Conservation (phyloP, 2,888 invertebrate species). For the Odontocerum albicorne region DNA sequence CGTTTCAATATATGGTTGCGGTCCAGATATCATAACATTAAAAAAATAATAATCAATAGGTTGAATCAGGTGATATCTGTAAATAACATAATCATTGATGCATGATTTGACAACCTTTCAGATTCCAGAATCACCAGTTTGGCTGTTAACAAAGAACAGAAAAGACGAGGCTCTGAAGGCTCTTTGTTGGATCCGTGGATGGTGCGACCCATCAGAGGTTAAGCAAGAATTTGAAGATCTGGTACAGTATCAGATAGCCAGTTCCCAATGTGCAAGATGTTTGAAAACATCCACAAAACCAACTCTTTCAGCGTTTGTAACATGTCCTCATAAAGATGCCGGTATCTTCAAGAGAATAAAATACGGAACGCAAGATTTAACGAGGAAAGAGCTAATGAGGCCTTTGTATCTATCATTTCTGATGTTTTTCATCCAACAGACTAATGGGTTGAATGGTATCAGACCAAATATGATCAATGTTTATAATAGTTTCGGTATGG, state of each 20-base stretch:
- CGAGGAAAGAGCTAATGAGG: slow-evolving; percentile 55
- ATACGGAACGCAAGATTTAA: slow-evolving; percentile 43
- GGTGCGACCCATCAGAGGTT: slow-evolving; percentile 55
- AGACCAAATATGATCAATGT: slow-evolving; percentile 60
- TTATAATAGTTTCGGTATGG: slow-evolving; percentile 46
- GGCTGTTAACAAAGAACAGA: slow-evolving; percentile 60
- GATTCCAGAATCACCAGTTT: slow-evolving; percentile 63
- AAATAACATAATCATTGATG: too few relatives aligned
- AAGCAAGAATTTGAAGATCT: slow-evolving; percentile 55
- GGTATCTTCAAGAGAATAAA: slow-evolving; percentile 43
- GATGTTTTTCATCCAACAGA: slow-evolving; percentile 57
- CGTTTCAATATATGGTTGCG: too few relatives aligned
- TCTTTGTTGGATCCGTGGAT: slow-evolving; percentile 59
- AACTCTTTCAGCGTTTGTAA: slow-evolving; percentile 36
- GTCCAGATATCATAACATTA: too few relatives aligned
- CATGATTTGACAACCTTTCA: too few relatives aligned
- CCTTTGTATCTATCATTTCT: slow-evolving; percentile 56
- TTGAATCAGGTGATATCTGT: too few relatives aligned
- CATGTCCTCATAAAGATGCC: slow-evolving; percentile 43
- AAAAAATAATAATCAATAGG: too few relatives aligned
- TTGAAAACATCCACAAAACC: neutral
- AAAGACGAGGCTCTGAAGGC: slow-evolving; percentile 56
- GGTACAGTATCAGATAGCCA: slow-evolving; percentile 48
- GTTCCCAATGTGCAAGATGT: slow-evolving; percentile 36
- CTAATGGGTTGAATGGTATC: slow-evolving; percentile 54